Evolutionary conservation across 2,888 invertebrate genomes (phyloP).

Genomic region (Troilus luridus): DNA sequence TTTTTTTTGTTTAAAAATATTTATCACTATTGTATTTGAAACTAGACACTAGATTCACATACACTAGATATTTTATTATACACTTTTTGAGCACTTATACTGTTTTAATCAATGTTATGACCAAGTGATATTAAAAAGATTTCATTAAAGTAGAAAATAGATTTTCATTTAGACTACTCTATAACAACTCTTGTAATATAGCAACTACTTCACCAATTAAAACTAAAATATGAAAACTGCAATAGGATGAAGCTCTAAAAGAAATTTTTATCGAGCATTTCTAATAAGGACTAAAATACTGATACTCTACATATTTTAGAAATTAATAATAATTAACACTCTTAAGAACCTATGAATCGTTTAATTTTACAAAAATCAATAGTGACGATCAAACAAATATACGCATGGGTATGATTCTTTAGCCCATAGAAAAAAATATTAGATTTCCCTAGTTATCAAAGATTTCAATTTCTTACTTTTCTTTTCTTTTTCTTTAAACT

Average conservation of each 20-base stretch:
- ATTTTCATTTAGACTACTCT: neutral
- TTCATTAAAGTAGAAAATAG: neutral
- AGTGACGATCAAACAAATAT: neutral
- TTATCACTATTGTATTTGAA: conserved; percentile 12
- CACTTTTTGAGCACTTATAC: conserved; percentile 7
- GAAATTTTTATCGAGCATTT: neutral
- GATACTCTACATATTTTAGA: neutral
- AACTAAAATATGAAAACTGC: neutral
- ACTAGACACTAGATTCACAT: conserved; percentile 14
- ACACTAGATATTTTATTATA: neutral
- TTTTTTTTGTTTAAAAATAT: neutral
- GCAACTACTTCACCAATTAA: neutral
- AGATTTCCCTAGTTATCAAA: neutral
- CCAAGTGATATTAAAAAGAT: neutral
- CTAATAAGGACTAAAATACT: neutral
- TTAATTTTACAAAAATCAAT: neutral
- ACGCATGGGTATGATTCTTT: neutral
- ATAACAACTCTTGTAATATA: neutral
- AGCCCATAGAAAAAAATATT: neutral
- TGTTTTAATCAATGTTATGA: conserved; percentile 11
- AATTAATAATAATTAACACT: neutral
- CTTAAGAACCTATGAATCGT: neutral
- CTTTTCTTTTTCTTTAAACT: neutral
- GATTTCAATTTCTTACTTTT: neutral
- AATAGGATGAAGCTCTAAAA: neutral